Evolutionary conservation across 2,113 vertebrate genomes (phyloP).

Genomic region (Xyliphius kryptos): DNA sequence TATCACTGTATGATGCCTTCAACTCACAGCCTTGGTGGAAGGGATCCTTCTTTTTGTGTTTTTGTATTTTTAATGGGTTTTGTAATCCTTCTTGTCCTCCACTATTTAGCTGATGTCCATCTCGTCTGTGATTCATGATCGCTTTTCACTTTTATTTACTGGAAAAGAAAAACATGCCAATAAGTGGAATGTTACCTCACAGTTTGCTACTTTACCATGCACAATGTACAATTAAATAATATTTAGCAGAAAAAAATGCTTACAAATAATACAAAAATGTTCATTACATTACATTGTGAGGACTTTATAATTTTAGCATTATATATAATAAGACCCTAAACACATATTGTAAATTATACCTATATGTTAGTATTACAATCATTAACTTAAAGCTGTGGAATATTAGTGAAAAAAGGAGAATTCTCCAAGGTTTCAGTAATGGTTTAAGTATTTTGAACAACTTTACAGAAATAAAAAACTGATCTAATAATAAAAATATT

Average conservation of each 20-base stretch:
- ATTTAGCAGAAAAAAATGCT: conserved; percentile 9
- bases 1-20: conserved; percentile 37
- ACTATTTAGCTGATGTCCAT: conserved; percentile 55
- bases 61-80: conserved; percentile 45
- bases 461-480: no score
- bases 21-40: conserved; percentile 49
- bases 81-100: conserved; percentile 49
- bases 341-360: no score
- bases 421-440: no score
- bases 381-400: no score
- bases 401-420: no score
- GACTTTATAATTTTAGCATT: conserved; percentile 18
- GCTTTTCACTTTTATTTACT: conserved; percentile 62
- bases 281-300: conserved; percentile 33
- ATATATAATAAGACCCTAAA: background rate
- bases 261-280: conserved; percentile 18
- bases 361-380: no score
- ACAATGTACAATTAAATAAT: background rate
- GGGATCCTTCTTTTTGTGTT: conserved; percentile 47
- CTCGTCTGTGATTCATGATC: conserved; percentile 45
- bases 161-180: conserved; percentile 54
- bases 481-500: no score
- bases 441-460: no score
- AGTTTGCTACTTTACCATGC: no score
- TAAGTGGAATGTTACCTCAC: conserved; percentile 34